Evolutionary conservation across 2,888 invertebrate genomes (phyloP).

Genomic region (Amphipoea oculea): DNA sequence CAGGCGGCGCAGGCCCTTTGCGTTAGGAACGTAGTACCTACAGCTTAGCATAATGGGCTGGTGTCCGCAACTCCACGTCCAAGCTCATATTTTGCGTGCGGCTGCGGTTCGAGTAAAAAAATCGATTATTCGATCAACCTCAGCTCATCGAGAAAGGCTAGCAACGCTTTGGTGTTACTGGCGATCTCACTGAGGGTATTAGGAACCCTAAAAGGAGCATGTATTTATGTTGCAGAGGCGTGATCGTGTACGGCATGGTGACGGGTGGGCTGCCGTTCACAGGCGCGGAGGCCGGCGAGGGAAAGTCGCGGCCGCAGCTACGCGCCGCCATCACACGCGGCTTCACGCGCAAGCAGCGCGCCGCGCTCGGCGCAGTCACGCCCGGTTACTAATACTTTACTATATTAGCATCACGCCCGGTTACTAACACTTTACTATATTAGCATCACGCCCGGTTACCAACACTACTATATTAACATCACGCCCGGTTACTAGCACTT

Average conservation of each 20-base stretch:
- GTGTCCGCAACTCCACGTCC: not conserved
- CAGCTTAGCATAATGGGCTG: not conserved
- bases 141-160: not conserved
- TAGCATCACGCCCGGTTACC: not conserved
- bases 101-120: not conserved
- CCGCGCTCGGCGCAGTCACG: constrained; percentile 86
- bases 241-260: constrained; percentile 94
- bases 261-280: constrained; percentile 93
- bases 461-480: not conserved
- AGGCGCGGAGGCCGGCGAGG: constrained; percentile 72
- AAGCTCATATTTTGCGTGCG: not conserved
- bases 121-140: not conserved
- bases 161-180: not conserved
- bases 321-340: constrained; percentile 93
- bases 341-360: constrained; percentile 90
- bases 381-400: constrained; percentile 78
- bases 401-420: not conserved
- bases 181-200: not conserved
- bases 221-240: constrained; percentile 88
- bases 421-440: not conserved
- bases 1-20: not conserved
- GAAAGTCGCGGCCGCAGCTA: constrained; percentile 89
- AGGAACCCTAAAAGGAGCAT: not conserved
- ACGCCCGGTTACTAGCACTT: not conserved
- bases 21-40: not conserved